Evolutionary conservation across 2,888 invertebrate species (phyloP), one percentile per base, ranked within the genome.

Genomic region (Orchestes rusci): DNA sequence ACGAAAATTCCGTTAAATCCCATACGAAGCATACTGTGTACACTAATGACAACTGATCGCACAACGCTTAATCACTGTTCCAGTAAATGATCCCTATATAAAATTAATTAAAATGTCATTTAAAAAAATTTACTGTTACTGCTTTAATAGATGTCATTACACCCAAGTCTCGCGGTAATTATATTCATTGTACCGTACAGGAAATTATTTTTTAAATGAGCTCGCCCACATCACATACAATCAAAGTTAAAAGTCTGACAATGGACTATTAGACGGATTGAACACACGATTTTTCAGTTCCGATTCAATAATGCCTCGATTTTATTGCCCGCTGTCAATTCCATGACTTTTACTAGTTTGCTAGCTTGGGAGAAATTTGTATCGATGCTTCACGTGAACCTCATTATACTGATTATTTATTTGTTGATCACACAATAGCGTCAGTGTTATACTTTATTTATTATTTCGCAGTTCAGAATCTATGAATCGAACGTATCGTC

Each of bases 181-280:
- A 69, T 69, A 63, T 61, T 64, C 60, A 67, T 67, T 67, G 66
- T 68, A 59, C 61, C 59, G 62, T 58, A 66, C 68, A 67, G 68
- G 68, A 68, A 67, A 67, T 66, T 66, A 68, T 67, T 67, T 66
- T 67, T 67, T 60, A 65, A 68, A 67, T 62, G 65, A 64, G 64
- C 68, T 67, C 67, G 66, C 68, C 68, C 68, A 69, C 68, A 69
- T 69, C 45, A 45, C 35, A 59, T 63, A 62, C 64, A 68, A 68
- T 67, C 68, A 67, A 65, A 67, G 62, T 64, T 68, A 68, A 68
- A 66, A 62, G 65, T 66, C 64, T 67, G 67, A 68, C 68, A 68
- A 68, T 67, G 63, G 67, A 61, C 68, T 60, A 68, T 68, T 67
- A 67, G 65, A 62, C 42, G 42, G 39, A 45, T 45, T 35, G 49